Conservation (phyloP, 1,140 invertebrate species). For the Cydia pomonella region DNA sequence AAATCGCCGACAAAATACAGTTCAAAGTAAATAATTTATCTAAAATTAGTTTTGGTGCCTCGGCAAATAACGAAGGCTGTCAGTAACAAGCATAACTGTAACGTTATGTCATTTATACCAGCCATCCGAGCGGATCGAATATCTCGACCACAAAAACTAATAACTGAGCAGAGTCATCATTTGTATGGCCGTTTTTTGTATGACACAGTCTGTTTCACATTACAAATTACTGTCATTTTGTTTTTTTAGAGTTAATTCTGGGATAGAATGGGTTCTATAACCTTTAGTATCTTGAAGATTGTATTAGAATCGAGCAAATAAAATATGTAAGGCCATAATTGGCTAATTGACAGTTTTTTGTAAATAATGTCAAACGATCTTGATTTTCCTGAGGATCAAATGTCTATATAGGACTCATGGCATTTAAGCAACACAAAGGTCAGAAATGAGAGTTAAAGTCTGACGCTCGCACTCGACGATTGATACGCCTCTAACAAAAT, state of each 20-base stretch:
- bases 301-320: too few species aligned
- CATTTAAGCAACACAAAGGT: too few species aligned
- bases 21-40: neutral
- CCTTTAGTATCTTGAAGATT: neutral
- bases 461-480: too few species aligned
- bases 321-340: too few species aligned
- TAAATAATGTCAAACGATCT: too few species aligned
- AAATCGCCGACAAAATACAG: neutral
- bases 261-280: conserved; percentile 15
- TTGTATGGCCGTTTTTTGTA: conserved; percentile 22
- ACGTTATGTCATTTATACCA: conserved; percentile 13
- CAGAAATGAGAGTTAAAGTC: too few species aligned
- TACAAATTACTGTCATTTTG: conserved; percentile 9
- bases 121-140: neutral
- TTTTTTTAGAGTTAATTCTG: neutral
- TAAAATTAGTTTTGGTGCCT: neutral
- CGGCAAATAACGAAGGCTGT: too few species aligned
- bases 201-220: conserved; percentile 30
- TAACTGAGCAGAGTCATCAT: conserved; percentile 6
- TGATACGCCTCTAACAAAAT: too few species aligned
- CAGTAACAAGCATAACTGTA: neutral
- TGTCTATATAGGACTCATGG: too few species aligned
- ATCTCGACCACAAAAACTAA: conserved; percentile 18
- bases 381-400: too few species aligned
- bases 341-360: too few species aligned